phyloP scores from a whole-genome alignment of 2,113 vertebrate species.

The Notothenia rossii region DNA sequence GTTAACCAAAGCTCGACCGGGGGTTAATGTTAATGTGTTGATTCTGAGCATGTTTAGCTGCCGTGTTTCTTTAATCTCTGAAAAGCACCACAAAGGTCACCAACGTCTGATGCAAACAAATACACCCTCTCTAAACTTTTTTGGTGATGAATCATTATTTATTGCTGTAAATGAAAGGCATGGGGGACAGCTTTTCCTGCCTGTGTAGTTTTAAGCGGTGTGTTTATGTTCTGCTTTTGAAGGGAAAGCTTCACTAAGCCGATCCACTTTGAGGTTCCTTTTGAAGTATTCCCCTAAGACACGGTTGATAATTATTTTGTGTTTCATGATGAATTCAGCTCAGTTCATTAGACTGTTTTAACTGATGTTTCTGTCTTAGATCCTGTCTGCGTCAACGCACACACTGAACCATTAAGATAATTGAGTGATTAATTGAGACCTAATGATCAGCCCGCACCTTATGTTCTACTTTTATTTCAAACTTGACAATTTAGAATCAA shows the following conservation, averaged over 20 bases:
- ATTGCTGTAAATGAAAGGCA: constrained; percentile 81
- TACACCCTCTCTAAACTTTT: constrained; percentile 76
- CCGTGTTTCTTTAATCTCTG: constrained; percentile 76
- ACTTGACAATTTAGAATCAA: constrained; percentile 65
- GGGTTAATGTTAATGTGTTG: constrained; percentile 74
- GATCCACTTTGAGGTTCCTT: constrained; percentile 81
- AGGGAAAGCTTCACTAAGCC: constrained; percentile 80
- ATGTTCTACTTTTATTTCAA: constrained; percentile 80
- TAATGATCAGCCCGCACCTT: constrained; percentile 82
- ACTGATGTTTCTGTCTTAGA: constrained; percentile 84
- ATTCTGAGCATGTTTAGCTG: constrained; percentile 70
- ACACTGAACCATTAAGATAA: constrained; percentile 76
- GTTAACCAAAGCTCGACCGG: constrained; percentile 63
- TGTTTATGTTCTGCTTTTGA: constrained; percentile 82
- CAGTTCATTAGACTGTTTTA: constrained; percentile 83
- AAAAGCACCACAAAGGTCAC: constrained; percentile 74
- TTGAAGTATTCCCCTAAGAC: constrained; percentile 84
- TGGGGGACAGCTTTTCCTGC: constrained; percentile 76
- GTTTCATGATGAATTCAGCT: constrained; percentile 83
- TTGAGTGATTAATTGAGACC: constrained; percentile 84
- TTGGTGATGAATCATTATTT: constrained; percentile 82
- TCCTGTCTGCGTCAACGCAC: constrained; percentile 66
- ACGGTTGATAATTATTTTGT: constrained; percentile 82
- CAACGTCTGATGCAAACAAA: constrained; percentile 77
- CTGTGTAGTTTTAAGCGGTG: constrained; percentile 79